phyloP scores from a whole-genome alignment of 2,113 vertebrate genomes.

The Ariopsis seemanni region DNA sequence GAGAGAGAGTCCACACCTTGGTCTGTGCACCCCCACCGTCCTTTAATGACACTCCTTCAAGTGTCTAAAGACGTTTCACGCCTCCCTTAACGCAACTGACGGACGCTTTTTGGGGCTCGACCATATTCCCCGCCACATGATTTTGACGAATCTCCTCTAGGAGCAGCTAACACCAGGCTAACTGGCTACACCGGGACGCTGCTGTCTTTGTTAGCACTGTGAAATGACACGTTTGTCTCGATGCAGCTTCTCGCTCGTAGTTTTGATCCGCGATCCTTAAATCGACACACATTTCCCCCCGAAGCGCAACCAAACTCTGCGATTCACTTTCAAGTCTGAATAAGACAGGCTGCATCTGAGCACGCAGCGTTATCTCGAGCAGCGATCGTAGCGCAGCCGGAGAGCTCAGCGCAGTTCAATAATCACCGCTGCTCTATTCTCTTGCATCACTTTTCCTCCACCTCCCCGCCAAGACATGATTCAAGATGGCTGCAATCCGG shows the following conservation, averaged over 20 bases:
- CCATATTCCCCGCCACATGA: conserved; percentile 4
- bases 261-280: conserved; percentile 23
- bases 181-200: neutral
- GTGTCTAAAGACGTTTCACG: conserved; percentile 30
- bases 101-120: conserved; percentile 21
- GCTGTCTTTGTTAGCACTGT: conserved; percentile 15
- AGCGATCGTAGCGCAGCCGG: conserved; percentile 38
- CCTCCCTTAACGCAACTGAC: neutral
- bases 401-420: conserved; percentile 35
- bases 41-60: conserved; percentile 46
- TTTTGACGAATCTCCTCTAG: neutral
- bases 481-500: conserved; percentile 38
- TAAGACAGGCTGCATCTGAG: conserved; percentile 28
- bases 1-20: neutral
- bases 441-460: conserved; percentile 19
- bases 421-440: conserved; percentile 40
- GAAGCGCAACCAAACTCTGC: conserved; percentile 29
- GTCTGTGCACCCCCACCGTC: conserved; percentile 30
- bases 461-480: conserved; percentile 23
- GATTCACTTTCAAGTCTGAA: conserved; percentile 46
- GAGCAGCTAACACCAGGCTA: neutral
- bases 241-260: neutral
- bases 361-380: conserved; percentile 31
- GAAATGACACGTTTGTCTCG: conserved; percentile 24
- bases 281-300: conserved; percentile 14